A percentile compares a stretch with the other conserved stretches of the same genome.
These are phyloP conservation scores for Hylaeus volcanicus DNA, from an alignment of 1,140 invertebrate species.

Conservation along the genomic window DNA sequence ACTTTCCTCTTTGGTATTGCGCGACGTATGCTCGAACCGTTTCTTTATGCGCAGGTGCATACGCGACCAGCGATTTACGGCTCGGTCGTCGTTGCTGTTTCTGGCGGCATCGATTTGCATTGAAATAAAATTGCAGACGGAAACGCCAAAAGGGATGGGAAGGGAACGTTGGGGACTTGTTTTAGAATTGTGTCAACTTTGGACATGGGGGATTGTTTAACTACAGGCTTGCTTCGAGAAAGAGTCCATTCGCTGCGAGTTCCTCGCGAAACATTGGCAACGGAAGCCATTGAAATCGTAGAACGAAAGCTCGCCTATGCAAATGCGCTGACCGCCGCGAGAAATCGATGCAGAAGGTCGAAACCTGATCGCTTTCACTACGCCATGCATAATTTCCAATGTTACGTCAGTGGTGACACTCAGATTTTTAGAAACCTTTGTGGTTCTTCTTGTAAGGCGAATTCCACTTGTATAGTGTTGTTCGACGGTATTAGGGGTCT, in stretches of 20 bases:
- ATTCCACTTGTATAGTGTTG: too few species aligned
- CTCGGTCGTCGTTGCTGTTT: too few species aligned
- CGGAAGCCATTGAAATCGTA: neutral
- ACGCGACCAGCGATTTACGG: slow-evolving; percentile 10
- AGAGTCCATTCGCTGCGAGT: too few species aligned
- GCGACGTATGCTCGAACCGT: neutral
- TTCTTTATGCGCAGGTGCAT: slow-evolving; percentile 20
- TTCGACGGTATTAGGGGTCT: too few species aligned
- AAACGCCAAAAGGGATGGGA: too few species aligned
- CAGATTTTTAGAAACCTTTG: too few species aligned
- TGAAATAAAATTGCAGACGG: neutral
- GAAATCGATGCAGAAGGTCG: slow-evolving; percentile 17
- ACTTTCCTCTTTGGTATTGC: slow-evolving; percentile 3
- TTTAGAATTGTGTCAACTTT: too few species aligned
- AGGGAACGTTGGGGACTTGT: too few species aligned
- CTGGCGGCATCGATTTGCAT: too few species aligned
- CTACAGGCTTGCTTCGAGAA: too few species aligned
- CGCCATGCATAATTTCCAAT: slow-evolving; percentile 37
- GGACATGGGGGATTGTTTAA: too few species aligned
- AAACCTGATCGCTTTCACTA: slow-evolving; percentile 34
- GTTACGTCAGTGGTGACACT: neutral
- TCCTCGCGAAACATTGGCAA: neutral
- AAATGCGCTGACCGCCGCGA: slow-evolving; percentile 10
- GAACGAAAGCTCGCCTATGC: slow-evolving; percentile 29
- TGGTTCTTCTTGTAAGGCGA: too few species aligned